Conservation (phyloP, 2,888 invertebrate species). For the Harpalus rubripes region DNA sequence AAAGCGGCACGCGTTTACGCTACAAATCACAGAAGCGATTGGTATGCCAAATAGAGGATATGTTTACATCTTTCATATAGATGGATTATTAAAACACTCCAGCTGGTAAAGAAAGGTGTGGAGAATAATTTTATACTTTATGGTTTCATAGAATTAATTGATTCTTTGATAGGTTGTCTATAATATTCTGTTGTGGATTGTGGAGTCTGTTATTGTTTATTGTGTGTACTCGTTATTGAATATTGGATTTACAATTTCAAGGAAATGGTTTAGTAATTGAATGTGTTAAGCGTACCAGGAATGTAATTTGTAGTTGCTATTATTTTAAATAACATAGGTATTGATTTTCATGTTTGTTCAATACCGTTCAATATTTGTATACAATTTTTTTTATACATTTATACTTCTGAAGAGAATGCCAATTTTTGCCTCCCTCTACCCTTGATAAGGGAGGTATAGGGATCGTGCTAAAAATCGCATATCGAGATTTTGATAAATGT, state of each 20-base stretch:
- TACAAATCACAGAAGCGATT: conserved; percentile 28
- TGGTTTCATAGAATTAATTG: neutral
- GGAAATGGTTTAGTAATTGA: neutral
- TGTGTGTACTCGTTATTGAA: too few relatives aligned
- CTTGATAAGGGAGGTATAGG: too few relatives aligned
- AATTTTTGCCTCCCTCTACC: too few relatives aligned
- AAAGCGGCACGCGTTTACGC: conserved; percentile 21
- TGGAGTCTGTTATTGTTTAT: neutral
- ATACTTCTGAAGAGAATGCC: too few relatives aligned
- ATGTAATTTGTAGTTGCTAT: neutral
- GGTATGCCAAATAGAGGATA: neutral
- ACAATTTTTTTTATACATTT: too few relatives aligned
- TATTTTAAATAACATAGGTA: neutral
- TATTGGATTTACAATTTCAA: neutral
- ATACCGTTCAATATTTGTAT: too few relatives aligned
- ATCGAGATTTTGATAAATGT: too few relatives aligned
- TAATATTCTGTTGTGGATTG: neutral
- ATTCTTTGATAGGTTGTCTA: neutral
- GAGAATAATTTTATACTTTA: neutral
- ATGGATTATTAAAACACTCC: neutral
- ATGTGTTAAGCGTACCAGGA: neutral
- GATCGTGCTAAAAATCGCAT: too few relatives aligned
- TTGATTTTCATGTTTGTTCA: neutral
- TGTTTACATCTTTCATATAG: neutral
- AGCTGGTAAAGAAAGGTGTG: neutral